Evolutionary conservation across 2,113 vertebrate species (phyloP).

Genomic region (Corythornis madagascariensis): DNA sequence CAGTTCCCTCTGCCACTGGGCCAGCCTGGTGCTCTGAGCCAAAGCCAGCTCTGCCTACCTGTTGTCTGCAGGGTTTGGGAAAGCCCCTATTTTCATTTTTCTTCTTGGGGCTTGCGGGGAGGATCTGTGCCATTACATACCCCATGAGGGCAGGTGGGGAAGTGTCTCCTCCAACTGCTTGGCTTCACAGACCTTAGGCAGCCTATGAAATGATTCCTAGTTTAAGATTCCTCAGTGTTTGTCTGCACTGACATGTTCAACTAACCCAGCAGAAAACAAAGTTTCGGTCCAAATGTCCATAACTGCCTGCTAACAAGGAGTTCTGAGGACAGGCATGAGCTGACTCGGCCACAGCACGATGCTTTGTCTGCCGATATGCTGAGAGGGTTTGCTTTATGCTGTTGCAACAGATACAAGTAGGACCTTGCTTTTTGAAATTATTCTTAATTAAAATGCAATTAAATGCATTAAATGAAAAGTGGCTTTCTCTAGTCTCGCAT

Average conservation of each 20-base stretch:
- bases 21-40: not conserved
- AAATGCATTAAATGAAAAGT: not conserved
- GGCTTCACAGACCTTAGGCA: not conserved
- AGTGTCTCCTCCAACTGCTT: not conserved
- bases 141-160: too few species aligned
- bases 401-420: not conserved
- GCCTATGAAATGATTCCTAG: accelerated
- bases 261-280: not conserved
- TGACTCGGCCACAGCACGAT: not conserved
- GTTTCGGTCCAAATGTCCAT: not conserved
- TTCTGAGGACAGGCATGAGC: not conserved
- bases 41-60: not conserved
- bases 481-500: not conserved
- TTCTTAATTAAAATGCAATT: not conserved
- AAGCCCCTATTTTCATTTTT: not conserved
- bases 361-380: not conserved
- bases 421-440: not conserved
- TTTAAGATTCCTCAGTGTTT: not conserved
- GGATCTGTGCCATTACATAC: accelerated
- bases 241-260: not conserved
- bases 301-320: not conserved
- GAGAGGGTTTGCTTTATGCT: not conserved
- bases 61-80: accelerated
- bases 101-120: accelerated
- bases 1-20: accelerated